These are phyloP conservation scores for Malaclemys terrapin DNA, from an alignment of 2,113 vertebrate species.

Conservation along the genomic window DNA sequence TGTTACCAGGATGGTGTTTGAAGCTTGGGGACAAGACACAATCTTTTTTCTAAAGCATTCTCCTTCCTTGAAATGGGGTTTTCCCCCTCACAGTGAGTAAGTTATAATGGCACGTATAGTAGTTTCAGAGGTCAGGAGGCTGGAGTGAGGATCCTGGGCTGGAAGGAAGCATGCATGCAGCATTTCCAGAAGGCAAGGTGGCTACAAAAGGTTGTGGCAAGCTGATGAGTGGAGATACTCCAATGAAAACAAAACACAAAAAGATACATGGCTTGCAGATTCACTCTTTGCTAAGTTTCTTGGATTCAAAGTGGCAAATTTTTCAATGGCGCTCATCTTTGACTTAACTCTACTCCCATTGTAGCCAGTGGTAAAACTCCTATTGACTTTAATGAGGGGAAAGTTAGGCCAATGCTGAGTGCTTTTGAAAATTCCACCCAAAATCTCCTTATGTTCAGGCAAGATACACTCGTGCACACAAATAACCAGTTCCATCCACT, in stretches of 20 bases:
- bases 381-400: slow-evolving; percentile 7
- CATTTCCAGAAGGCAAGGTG: neutral
- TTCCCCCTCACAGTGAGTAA: neutral
- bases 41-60: rapidly evolving
- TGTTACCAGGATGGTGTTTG: neutral
- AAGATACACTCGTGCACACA: neutral
- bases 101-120: rapidly evolving
- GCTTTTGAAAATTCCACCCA: neutral
- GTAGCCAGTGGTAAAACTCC: neutral
- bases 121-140: neutral
- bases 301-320: neutral
- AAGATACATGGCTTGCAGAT: neutral
- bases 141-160: neutral
- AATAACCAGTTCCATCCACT: neutral
- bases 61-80: neutral
- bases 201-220: neutral
- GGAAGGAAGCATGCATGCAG: neutral
- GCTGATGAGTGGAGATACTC: neutral
- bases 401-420: neutral
- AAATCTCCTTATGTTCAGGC: neutral
- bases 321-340: neutral
- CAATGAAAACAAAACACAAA: neutral
- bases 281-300: neutral
- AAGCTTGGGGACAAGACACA: neutral
- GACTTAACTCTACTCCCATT: neutral